Base-by-base conservation (phyloP, 2,113 vertebrate species). In the Dryoscopus gambensis region DNA sequence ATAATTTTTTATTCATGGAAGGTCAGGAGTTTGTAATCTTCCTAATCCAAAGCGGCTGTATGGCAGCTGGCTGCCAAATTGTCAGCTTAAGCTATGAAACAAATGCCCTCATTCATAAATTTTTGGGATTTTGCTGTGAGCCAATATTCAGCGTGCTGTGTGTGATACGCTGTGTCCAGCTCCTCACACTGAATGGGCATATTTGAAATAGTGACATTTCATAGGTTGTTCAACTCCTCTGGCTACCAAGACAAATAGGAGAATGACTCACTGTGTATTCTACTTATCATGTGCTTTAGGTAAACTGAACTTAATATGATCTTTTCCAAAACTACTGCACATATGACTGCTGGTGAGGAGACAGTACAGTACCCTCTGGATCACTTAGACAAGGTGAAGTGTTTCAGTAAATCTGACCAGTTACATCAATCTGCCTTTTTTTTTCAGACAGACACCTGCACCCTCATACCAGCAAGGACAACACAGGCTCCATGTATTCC, bases 241-340 rank as follows among this genome's bases (percentile, higher is more conserved):
- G 27, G 75, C 47, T 84, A 74, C 55, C 64, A 52, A 49, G 55
- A 70, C 47, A 86, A 76, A 90, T 22, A 22, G 7, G 9, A 79
- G 82, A 93, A 42, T 70, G 56, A 91, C 69, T 89, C 74, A 50
- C 39, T 42, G 28, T 49, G 55, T 81, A n/a, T 74, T 91, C 42
- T 77, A 55, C 59, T 84, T 80, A 60, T 6, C 68, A 14, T 1
- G 11, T 53, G 10, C 67, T 90, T 42, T 3, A 86, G 59, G 52
- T 63, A 73, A 91, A 78, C 52, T 52, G 47, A 93, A 89, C 4
- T 2, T 46, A 60, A 3, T 8, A 17, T 9, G 33, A 79, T 15
- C 42, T 84, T 46, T 46, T 60, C 5, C 31, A 53, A 88, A 89
- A 30, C 25, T 15, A 73, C 1, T 83, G 53, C 39, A 14, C 8